Conservation (phyloP, 2,113 vertebrate genomes). For the Zootoca vivipara region DNA sequence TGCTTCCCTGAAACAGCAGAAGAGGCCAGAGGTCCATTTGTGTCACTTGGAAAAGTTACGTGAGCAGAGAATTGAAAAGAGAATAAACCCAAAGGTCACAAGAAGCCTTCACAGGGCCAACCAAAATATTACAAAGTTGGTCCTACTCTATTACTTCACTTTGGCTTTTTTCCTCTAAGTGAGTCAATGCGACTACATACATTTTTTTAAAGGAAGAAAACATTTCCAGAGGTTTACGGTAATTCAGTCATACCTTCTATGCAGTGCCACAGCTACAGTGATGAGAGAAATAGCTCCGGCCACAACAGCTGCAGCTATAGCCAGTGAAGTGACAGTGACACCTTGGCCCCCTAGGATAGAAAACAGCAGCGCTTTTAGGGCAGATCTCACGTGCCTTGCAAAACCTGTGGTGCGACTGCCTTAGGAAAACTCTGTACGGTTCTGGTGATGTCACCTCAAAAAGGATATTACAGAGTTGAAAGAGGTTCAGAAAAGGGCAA, state of each 20-base stretch:
- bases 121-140: neutral
- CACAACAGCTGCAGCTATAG: neutral
- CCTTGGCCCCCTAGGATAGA: neutral
- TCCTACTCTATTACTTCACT: neutral
- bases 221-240: neutral
- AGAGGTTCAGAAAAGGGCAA: no score
- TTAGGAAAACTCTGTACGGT: no score
- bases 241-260: neutral
- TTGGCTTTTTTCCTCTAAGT: no score
- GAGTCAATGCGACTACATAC: neutral
- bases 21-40: neutral
- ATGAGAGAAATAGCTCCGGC: neutral
- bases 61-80: neutral
- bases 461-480: no score
- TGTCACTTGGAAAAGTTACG: neutral
- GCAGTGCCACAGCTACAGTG: neutral
- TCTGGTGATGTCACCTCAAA: no score
- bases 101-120: neutral
- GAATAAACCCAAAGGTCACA: neutral
- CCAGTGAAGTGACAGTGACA: neutral
- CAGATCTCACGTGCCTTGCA: neutral
- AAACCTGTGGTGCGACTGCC: no score
- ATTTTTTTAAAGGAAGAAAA: neutral
- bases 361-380: neutral
- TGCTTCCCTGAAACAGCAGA: neutral